phyloP scores from a whole-genome alignment of 2,888 invertebrate species.

The Busseola fusca region DNA sequence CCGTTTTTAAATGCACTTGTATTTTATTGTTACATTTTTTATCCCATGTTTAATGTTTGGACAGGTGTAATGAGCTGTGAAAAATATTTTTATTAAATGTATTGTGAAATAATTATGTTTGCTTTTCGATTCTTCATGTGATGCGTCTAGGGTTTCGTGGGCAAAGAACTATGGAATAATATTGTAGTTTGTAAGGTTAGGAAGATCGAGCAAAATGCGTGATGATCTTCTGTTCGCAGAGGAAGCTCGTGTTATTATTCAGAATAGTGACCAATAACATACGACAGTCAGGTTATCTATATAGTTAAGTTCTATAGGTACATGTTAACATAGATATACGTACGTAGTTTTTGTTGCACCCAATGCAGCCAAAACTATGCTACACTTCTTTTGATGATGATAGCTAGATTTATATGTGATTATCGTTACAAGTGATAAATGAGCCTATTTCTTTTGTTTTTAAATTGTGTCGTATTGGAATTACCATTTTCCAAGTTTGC shows the following conservation, averaged over 20 bases:
- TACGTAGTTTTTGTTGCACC: neutral
- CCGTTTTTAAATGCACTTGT: neutral
- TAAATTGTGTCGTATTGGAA: neutral
- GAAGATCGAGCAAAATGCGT: neutral
- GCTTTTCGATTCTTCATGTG: conserved; percentile 5
- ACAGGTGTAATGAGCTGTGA: conserved; percentile 20
- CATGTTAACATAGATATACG: neutral
- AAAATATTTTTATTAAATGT: conserved; percentile 1
- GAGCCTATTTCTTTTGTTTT: neutral
- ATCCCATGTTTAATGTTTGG: conserved; percentile 15
- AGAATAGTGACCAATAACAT: neutral
- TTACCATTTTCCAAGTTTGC: neutral
- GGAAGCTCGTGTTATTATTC: neutral
- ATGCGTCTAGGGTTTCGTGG: neutral
- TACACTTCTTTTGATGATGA: neutral
- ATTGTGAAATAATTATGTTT: neutral
- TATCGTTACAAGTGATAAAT: neutral
- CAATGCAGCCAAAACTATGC: too few relatives aligned
- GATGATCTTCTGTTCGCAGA: neutral
- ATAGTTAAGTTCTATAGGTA: neutral
- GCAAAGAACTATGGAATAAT: neutral
- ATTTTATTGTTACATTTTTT: neutral
- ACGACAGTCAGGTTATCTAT: neutral
- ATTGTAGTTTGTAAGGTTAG: neutral
- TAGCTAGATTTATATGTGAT: neutral